These are phyloP conservation scores for Platycheirus albimanus DNA, from an alignment of 2,888 invertebrate species.

Conservation along the genomic window DNA sequence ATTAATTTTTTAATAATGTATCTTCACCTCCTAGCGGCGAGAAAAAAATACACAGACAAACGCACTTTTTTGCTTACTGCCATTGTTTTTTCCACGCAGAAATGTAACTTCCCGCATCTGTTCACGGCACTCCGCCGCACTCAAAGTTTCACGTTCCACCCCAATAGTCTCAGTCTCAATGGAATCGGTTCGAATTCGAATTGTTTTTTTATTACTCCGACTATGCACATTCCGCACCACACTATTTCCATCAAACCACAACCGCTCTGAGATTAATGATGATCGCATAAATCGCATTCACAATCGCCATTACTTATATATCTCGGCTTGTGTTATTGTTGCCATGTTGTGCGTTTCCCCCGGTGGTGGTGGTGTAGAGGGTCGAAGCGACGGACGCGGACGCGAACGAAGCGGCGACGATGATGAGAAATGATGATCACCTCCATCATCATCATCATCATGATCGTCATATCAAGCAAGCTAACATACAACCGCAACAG, in stretches of 20 bases:
- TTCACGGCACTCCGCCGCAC: too few relatives aligned
- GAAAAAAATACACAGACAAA: too few relatives aligned
- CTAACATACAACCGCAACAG: conserved; percentile 35
- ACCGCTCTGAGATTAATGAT: conserved; percentile 66
- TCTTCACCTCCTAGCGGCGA: too few relatives aligned
- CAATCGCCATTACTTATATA: conserved; percentile 63
- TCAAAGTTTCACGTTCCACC: too few relatives aligned
- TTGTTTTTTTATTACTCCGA: conserved; percentile 1
- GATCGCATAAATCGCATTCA: conserved; percentile 66
- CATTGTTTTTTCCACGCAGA: not conserved
- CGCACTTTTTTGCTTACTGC: too few relatives aligned
- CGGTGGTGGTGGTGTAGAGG: not conserved
- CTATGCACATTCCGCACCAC: conserved; percentile 56
- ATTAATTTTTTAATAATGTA: too few relatives aligned
- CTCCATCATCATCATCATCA: conserved; percentile 34
- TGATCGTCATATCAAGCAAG: conserved; percentile 1
- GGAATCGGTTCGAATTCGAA: not conserved
- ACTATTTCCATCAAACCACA: conserved; percentile 53
- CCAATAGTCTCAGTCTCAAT: conserved; percentile 22
- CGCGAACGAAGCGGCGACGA: too few relatives aligned
- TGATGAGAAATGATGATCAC: conserved; percentile 49
- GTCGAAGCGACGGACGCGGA: too few relatives aligned
- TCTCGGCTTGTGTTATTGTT: conserved; percentile 27
- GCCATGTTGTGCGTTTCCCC: conserved; percentile 11
- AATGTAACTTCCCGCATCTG: not conserved